Base-by-base conservation (phyloP, 2,888 invertebrate species). In the Mesoligia furuncula region DNA sequence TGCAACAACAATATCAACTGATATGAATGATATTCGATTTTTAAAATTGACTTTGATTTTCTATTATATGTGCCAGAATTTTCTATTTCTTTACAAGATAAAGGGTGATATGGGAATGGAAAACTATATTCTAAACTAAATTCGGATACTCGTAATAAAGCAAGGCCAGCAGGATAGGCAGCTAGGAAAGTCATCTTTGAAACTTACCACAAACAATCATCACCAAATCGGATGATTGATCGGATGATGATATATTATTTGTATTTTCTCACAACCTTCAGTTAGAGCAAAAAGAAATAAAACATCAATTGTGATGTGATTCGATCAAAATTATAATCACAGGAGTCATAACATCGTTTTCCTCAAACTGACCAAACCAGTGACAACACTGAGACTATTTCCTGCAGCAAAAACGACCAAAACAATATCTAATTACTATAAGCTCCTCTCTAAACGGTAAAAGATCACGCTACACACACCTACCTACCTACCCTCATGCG, bases 401-500 rank as follows among this genome's bases (percentile, higher is more conserved):
- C 11, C 2, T 20, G 15, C 36, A 36, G 13, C n/a, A 39, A 78
- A 36, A 48, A 36, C 48, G n/a, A n/a, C n/a, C 67, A 57, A 65
- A 79, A 75, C 62, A 67, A 27, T 20, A 24, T 15, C n/a, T 77
- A 83, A 65, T 78, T 69, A 62, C n/a, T 48, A 36, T 36, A 57
- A 77, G 31, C 61, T 79, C 51, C 51, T 65, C 54, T 69, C 81
- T 69, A 66, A 75, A 75, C 61, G 39, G 48, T 67, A 81, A 74
- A 75, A 75, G 57, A 62, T 66, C 69, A 59, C 82, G 51, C 74
- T 59, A 81, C n/a, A 75, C 45, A 45, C n/a, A 51, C 42, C 31
- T 57, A 45, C 59, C 75, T 54, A 8, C 64, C 57, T n/a, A 78
- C 70, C 82, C 85, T 15, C 77, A 27, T 85, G 75, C 81, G 80